Evolutionary conservation across 2,797 vertebrate genomes (phyloP), one percentile per base, ranked within the genome.

Genomic region (Muraenolepis orangiensis): DNA sequence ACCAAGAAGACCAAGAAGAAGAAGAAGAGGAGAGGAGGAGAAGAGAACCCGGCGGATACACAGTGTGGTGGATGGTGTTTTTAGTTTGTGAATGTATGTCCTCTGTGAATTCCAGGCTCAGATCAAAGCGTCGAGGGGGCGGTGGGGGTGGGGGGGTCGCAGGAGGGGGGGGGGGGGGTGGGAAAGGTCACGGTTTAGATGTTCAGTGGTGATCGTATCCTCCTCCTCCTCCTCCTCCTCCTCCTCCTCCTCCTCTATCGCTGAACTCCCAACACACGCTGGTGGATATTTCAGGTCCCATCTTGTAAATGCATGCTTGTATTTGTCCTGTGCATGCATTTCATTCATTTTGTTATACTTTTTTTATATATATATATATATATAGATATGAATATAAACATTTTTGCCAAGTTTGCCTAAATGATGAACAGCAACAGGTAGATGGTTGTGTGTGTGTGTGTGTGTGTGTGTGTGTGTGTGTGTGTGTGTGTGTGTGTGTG

Each of bases 301-400:
- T 92, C 88, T 80, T 87, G 89, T 92, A 90, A 92, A 91, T 93
- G 94, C 94, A 95, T 95, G 94, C 92, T 90, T 81, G 87, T 93
- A 85, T 86, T 86, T 70, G 87, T 93, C 90, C 82, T 85, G 78
- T 94, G 93, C 93, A 94, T 93, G 93, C 90, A 78, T 85, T 86
- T 85, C 78, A 78, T 82, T 87, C 87, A 74, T 78, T 80, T n/a
- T 76, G 83, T 11, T 34, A 28, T 34, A n/a, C n/a, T 76, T 80
- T 86, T 74, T 81, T 10, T 77, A n/a, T n/a, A n/a, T 74, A 72
- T 57, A 61, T 72, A 72, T 72, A 70, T 23, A 74, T 38, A 70
- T 61, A 80, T 66, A 73, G 67, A 69, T 46, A 79, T 68, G 40
- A 70, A 76, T 84, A 66, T 57, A 14, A 83, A 84, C 78, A 81